Evolutionary conservation across 2,113 vertebrate species (phyloP), one percentile per base, ranked within the genome.

Genomic region (Apodemus speciosus): DNA sequence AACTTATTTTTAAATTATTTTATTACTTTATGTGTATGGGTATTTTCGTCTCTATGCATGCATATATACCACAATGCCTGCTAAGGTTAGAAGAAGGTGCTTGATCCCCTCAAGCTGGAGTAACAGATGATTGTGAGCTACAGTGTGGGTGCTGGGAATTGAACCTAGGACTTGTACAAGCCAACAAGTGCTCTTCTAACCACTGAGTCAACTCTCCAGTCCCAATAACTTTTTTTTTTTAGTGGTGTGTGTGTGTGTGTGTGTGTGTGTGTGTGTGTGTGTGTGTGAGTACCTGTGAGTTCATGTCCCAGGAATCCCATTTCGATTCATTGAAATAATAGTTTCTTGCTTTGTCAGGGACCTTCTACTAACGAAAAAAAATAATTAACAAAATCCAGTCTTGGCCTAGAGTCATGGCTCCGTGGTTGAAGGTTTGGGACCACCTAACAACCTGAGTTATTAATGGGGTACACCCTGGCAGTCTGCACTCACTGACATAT

Each of bases 251-350:
- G 68, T 69, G 27, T 69, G 35, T 69, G 15, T 68, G 11, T 16
- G 7, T 40, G 18, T 40, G 38, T 40, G 69, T 8, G 11, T 20
- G 20, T 10, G 9, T 71, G n/a, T 4, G 7, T 68, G 14, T 15
- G 15, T 68, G 30, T 14, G 11, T 14, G 5, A 0, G 21, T 9
- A n/a, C 38, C 38, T 43, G 21, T 43, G 71, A 32, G 51, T 7
- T 80, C 35, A 40, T 83, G 18, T 69, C 13, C 64, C 53, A 60
- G n/a, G 15, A 51, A 58, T 38, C 46, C 16, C 46, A n/a, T 46
- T 85, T 38, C 11, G 21, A 49, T 77, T 18, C 81, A 92, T 64
- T 93, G 71, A 91, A 90, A 69, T 84, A 76, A 89, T 72, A 40
- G 35, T 88, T 71, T 38, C 35, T 85, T 81, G 32, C 5, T 64